These are phyloP conservation scores for Cacatua alba DNA, from an alignment of 2,113 vertebrate species.

Conservation along the genomic window DNA sequence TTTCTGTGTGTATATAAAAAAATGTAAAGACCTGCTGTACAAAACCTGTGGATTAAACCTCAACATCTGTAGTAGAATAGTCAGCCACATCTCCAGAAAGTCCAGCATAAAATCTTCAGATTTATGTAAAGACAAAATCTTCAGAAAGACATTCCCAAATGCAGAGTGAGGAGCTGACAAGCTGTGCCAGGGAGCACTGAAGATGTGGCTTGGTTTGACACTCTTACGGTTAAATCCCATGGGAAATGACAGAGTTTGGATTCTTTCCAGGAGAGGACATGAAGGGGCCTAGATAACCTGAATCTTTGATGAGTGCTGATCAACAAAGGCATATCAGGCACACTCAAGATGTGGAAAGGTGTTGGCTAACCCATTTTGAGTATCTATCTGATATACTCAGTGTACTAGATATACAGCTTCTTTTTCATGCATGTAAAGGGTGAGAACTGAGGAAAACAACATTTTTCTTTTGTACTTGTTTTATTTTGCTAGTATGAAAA, in stretches of 20 bases:
- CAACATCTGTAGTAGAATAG: neutral
- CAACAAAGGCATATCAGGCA: neutral
- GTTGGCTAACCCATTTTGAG: neutral
- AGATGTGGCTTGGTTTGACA: neutral
- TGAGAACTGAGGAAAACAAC: neutral
- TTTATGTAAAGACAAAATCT: neutral
- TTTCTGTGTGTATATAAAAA: neutral
- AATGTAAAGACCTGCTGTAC: neutral
- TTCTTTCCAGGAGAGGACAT: neutral
- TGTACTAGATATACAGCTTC: neutral
- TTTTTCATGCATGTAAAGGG: neutral
- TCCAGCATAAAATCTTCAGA: neutral
- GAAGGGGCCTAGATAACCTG: neutral
- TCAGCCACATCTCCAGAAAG: neutral
- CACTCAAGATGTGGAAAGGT: neutral
- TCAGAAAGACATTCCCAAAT: neutral
- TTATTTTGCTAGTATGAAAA: neutral
- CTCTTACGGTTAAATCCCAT: neutral
- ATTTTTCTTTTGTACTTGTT: neutral
- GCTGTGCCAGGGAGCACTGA: neutral
- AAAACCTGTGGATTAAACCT: neutral
- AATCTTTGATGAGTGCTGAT: rapidly evolving
- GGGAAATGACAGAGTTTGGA: neutral
- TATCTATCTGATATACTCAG: neutral
- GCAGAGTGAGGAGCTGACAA: neutral